These are phyloP conservation scores for Pseudococcus jackbeardsleyi DNA, from an alignment of 2,888 invertebrate species.

Conservation along the genomic window DNA sequence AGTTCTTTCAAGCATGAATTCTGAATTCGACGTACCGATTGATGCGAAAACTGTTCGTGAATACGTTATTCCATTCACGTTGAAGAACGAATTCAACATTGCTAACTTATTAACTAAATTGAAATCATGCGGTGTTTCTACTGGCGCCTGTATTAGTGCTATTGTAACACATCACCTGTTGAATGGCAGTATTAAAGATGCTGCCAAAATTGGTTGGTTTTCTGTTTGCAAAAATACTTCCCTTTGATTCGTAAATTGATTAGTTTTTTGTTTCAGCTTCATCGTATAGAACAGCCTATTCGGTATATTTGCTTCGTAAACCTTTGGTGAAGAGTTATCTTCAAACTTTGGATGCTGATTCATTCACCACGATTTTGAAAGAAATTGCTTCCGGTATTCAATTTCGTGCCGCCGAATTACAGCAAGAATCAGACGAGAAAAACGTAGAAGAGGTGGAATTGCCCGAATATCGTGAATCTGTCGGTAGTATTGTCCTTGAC, in stretches of 20 bases:
- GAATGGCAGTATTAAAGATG: slow-evolving; percentile 75
- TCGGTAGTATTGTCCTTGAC: slow-evolving; percentile 75
- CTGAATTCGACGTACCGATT: slow-evolving; percentile 69
- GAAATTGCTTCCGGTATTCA: slow-evolving; percentile 69
- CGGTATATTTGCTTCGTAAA: slow-evolving; percentile 73
- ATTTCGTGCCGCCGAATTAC: slow-evolving; percentile 62
- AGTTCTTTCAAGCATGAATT: background rate
- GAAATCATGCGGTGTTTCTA: slow-evolving; percentile 75
- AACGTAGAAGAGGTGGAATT: slow-evolving; percentile 68
- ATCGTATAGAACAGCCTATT: slow-evolving; percentile 75
- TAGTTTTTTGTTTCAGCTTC: slow-evolving; percentile 68
- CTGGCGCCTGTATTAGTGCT: slow-evolving; percentile 74
- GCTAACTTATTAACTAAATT: slow-evolving; percentile 75
- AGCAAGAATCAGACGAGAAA: slow-evolving; percentile 69
- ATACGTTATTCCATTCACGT: slow-evolving; percentile 81
- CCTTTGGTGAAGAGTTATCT: slow-evolving; percentile 75
- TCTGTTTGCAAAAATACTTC: background rate
- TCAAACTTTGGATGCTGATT: slow-evolving; percentile 76
- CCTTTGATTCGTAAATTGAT: background rate
- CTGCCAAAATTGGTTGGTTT: slow-evolving; percentile 70
- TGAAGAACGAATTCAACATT: slow-evolving; percentile 45
- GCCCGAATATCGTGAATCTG: slow-evolving; percentile 70
- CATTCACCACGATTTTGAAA: slow-evolving; percentile 76
- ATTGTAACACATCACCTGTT: slow-evolving; percentile 75
- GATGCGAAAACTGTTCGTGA: slow-evolving; percentile 80